Evolutionary conservation across 2,888 invertebrate species (phyloP).

Genomic region (Biston betularia): DNA sequence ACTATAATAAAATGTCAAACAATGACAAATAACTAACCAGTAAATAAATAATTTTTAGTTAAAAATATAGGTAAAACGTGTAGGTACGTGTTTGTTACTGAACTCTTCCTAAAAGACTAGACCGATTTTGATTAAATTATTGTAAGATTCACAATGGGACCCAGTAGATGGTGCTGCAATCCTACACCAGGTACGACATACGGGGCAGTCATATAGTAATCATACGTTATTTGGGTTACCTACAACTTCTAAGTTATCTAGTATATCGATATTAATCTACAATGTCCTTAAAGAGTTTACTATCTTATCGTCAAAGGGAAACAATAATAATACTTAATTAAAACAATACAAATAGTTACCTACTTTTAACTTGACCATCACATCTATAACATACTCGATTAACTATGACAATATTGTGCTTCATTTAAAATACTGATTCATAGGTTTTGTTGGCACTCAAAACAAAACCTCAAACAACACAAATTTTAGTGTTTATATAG

Average conservation of each 20-base stretch:
- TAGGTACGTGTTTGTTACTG: no score
- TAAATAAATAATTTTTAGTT: no score
- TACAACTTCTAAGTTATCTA: neutral
- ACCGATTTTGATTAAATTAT: no score
- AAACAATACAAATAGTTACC: neutral
- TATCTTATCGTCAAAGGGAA: constrained; percentile 13
- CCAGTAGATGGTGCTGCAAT: no score
- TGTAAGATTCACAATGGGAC: no score
- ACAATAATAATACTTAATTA: neutral
- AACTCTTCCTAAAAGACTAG: no score
- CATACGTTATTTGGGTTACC: constrained; percentile 5
- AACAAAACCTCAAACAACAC: no score
- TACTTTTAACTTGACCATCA: neutral
- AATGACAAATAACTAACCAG: no score
- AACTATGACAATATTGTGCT: neutral
- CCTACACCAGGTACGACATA: no score
- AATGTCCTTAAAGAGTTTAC: neutral
- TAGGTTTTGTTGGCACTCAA: neutral
- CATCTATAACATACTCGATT: neutral
- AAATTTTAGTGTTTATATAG: no score
- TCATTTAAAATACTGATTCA: neutral
- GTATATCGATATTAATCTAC: neutral
- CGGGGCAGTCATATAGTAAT: neutral
- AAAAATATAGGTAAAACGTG: no score
- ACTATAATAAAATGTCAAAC: no score